Percentiles rank a stretch among this genome's conserved stretches.
These are phyloP conservation scores for Trichopria drosophilae DNA, from an alignment of 2,888 invertebrate genomes.

Conservation along the genomic window DNA sequence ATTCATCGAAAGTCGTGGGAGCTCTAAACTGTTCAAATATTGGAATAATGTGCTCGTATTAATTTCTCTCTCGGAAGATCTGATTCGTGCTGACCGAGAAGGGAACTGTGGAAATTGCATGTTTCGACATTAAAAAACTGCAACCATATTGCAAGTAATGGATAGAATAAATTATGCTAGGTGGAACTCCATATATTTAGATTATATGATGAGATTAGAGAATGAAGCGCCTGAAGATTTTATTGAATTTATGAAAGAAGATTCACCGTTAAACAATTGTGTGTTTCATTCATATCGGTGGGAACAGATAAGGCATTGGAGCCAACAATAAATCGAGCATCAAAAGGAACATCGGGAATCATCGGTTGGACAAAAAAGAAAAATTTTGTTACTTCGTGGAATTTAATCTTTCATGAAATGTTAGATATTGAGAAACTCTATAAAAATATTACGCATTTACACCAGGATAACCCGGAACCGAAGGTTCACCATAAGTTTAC, in stretches of 20 bases:
- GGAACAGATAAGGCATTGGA: slow-evolving; percentile 12
- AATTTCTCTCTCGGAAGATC: slow-evolving; percentile 8
- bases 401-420: not conserved
- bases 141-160: slow-evolving; percentile 13
- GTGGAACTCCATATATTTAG: slow-evolving; percentile 10
- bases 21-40: slow-evolving; percentile 5
- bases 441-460: too few species aligned
- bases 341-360: slow-evolving; percentile 7
- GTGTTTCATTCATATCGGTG: slow-evolving; percentile 7
- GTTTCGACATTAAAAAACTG: slow-evolving; percentile 7
- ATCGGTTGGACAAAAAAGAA: slow-evolving; percentile 7
- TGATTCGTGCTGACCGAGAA: slow-evolving; percentile 9
- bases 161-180: slow-evolving; percentile 20
- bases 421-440: too few species aligned
- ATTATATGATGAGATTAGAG: slow-evolving; percentile 2
- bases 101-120: slow-evolving; percentile 10
- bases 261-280: slow-evolving; percentile 12
- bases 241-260: slow-evolving; percentile 5
- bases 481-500: too few species aligned
- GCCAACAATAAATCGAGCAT: slow-evolving; percentile 12
- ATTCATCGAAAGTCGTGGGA: slow-evolving; percentile 1
- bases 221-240: slow-evolving; percentile 8
- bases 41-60: slow-evolving; percentile 11
- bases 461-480: too few species aligned
- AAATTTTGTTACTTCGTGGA: not conserved